A percentile compares a stretch with the other conserved stretches of the same genome.
These are phyloP conservation scores for Sphaerophoria taeniata DNA, from an alignment of 2,888 invertebrate genomes.

Conservation along the genomic window DNA sequence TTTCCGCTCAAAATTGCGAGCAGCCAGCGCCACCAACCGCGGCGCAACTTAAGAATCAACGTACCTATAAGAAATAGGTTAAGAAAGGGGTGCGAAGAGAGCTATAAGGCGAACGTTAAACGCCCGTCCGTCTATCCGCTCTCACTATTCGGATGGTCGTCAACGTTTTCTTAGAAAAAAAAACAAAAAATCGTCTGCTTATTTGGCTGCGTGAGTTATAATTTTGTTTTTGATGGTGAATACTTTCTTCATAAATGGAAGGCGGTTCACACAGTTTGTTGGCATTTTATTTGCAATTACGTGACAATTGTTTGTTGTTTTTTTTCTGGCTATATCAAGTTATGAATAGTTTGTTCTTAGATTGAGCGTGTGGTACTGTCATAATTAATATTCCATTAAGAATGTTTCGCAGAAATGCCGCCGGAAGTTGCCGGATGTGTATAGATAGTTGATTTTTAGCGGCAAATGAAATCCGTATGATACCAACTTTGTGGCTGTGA, in stretches of 20 bases:
- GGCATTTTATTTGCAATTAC: constrained; percentile 38
- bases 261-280: constrained; percentile 16
- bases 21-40: too few relatives aligned
- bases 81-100: too few relatives aligned
- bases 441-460: background rate
- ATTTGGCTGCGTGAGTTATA: constrained; percentile 44
- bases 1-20: too few relatives aligned
- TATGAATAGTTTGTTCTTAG: constrained; percentile 3
- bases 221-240: constrained; percentile 19
- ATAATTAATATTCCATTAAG: constrained; percentile 40
- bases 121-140: too few relatives aligned
- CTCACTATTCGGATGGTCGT: too few relatives aligned
- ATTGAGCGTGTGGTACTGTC: constrained; percentile 9
- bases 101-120: too few relatives aligned
- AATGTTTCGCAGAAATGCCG: background rate
- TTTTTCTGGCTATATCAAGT: constrained; percentile 17
- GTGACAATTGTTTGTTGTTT: constrained; percentile 37
- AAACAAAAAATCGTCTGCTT: too few relatives aligned
- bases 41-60: too few relatives aligned
- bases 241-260: constrained; percentile 15
- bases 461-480: constrained; percentile 20
- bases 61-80: too few relatives aligned
- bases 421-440: constrained; percentile 49
- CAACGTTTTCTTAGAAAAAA: too few relatives aligned
- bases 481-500: background rate